Evolutionary conservation across 2,797 vertebrate genomes (phyloP).

Genomic region (Steatocranus sp.): DNA sequence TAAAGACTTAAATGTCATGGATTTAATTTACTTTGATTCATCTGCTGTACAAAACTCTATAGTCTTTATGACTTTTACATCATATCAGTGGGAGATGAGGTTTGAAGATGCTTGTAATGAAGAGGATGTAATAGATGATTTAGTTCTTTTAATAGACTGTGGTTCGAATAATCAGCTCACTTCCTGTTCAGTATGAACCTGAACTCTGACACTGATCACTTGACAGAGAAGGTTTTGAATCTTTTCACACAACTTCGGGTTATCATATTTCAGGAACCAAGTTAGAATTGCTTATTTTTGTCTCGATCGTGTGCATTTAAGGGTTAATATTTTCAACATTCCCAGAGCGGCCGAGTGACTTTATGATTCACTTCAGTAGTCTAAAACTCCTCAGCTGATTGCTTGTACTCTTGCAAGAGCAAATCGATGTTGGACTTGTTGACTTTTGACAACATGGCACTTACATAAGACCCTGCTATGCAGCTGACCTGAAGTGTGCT

Average conservation of each 20-base stretch:
- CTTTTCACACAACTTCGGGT: neutral
- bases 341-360: neutral
- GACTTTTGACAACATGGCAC: conserved; percentile 37
- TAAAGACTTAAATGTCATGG: conserved; percentile 49
- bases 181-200: neutral
- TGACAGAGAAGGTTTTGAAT: neutral
- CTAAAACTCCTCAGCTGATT: neutral
- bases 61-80: neutral
- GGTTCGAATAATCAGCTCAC: neutral
- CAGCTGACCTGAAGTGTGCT: conserved; percentile 29
- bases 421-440: conserved; percentile 49
- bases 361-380: neutral
- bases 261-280: neutral
- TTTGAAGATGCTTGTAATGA: neutral
- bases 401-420: conserved; percentile 23
- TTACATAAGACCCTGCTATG: conserved; percentile 32
- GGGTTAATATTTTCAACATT: neutral
- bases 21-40: conserved; percentile 44
- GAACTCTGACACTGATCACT: conserved; percentile 7
- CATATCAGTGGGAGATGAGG: neutral
- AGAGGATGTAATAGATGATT: neutral
- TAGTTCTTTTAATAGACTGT: neutral
- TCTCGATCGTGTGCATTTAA: neutral
- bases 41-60: neutral
- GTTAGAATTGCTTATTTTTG: neutral